Percentiles rank a stretch among this genome's conserved stretches.
Evolutionary conservation across 2,888 invertebrate species (phyloP).

Genomic region (Eubasilissa splendida): DNA sequence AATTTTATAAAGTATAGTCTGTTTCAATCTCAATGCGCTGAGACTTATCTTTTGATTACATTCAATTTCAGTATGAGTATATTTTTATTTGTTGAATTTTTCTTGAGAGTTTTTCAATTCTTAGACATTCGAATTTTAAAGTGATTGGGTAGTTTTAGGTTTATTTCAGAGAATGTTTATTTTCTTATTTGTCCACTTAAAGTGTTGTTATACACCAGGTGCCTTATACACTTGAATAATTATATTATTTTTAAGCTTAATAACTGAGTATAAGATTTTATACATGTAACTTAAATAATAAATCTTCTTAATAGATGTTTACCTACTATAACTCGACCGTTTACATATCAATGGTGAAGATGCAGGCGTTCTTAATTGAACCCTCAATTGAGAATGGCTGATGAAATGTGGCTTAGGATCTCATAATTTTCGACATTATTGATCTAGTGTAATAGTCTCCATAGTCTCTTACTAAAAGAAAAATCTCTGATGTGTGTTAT

Average conservation of each 20-base stretch:
- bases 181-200: conserved; percentile 19
- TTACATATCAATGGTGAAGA: conserved; percentile 24
- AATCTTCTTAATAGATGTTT: conserved; percentile 13
- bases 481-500: too few relatives aligned
- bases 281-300: background rate
- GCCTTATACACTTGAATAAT: conserved; percentile 36
- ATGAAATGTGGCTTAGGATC: too few relatives aligned
- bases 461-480: too few relatives aligned
- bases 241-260: conserved; percentile 29
- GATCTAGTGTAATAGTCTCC: too few relatives aligned
- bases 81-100: background rate
- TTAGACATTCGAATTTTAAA: background rate
- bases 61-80: too few relatives aligned
- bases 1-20: too few relatives aligned
- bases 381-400: too few relatives aligned
- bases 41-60: too few relatives aligned
- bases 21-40: too few relatives aligned
- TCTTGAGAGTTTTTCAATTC: background rate
- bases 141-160: background rate
- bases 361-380: background rate
- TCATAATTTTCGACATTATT: too few relatives aligned
- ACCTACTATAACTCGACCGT: background rate
- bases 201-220: conserved; percentile 31
- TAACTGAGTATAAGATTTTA: conserved; percentile 13
- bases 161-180: background rate